A percentile compares a stretch with the other conserved stretches of the same genome.
phyloP scores from a whole-genome alignment of 2,113 vertebrate genomes.

The Boulengeromyrus knoepffleri region DNA sequence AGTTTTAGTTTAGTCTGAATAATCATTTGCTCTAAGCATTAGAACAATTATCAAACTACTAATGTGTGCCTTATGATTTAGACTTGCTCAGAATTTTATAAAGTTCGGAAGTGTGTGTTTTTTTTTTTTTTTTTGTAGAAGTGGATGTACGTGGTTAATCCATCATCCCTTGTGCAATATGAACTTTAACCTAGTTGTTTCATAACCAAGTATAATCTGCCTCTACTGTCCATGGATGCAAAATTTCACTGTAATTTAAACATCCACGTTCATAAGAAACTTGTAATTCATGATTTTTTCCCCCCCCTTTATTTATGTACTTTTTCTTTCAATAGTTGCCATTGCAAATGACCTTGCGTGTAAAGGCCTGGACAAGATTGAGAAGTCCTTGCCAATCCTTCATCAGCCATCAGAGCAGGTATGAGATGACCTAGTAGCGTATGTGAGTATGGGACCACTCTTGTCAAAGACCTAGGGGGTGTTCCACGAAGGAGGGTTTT shows the following conservation, averaged over 20 bases:
- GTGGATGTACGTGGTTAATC: background rate
- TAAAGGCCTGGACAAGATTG: conserved; percentile 82
- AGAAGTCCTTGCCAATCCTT: conserved; percentile 75
- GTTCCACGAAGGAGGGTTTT: background rate
- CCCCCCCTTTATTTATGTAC: background rate
- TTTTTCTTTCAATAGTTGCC: conserved; percentile 57
- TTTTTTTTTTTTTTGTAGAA: background rate
- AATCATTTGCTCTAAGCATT: background rate
- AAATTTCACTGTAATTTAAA: background rate
- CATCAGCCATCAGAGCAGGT: conserved; percentile 76
- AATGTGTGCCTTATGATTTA: background rate
- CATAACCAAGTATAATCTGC: background rate
- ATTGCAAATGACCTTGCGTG: conserved; percentile 79
- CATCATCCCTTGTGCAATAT: background rate
- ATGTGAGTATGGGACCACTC: background rate
- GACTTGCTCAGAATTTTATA: background rate
- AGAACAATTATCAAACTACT: background rate
- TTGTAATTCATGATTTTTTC: background rate
- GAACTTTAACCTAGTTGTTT: background rate
- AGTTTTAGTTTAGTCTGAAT: background rate
- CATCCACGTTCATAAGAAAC: background rate
- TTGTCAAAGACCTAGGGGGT: background rate
- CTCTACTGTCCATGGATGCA: background rate
- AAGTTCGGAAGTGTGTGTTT: background rate
- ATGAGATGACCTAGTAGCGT: background rate